Conservation (phyloP, 2,797 vertebrate genomes). For the Chlorospingus flavigularis region DNA sequence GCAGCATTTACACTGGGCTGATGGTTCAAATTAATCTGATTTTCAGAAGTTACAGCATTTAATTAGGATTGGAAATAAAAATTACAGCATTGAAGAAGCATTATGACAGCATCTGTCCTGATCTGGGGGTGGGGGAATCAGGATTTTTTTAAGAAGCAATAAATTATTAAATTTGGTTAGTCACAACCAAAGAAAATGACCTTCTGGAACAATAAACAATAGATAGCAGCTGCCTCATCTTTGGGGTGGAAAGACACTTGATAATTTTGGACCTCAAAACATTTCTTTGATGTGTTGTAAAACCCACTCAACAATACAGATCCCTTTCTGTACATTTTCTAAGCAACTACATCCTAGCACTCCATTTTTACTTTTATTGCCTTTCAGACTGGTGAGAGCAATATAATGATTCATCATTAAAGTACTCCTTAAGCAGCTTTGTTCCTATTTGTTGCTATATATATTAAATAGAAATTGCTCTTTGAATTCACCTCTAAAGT, state of each 20-base stretch:
- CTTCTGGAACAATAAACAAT: background rate
- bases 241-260: background rate
- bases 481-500: conserved; percentile 57
- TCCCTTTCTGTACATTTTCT: background rate
- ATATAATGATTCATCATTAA: conserved; percentile 60
- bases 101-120: background rate
- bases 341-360: conserved; percentile 8
- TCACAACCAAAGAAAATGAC: background rate
- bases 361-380: conserved; percentile 50
- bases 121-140: background rate
- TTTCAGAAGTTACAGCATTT: background rate
- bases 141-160: background rate
- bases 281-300: background rate
- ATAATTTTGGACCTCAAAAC: background rate
- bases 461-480: conserved; percentile 38
- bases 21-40: conserved; percentile 22
- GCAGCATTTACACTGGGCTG: background rate
- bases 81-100: background rate
- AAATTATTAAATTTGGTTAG: background rate
- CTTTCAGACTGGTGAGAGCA: conserved; percentile 31
- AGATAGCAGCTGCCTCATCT: background rate
- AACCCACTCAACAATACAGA: background rate
- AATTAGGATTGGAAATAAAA: background rate
- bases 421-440: conserved; percentile 45
- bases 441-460: conserved; percentile 55